Conservation (phyloP, 2,113 vertebrate genomes). For the Dinomys branickii region DNA sequence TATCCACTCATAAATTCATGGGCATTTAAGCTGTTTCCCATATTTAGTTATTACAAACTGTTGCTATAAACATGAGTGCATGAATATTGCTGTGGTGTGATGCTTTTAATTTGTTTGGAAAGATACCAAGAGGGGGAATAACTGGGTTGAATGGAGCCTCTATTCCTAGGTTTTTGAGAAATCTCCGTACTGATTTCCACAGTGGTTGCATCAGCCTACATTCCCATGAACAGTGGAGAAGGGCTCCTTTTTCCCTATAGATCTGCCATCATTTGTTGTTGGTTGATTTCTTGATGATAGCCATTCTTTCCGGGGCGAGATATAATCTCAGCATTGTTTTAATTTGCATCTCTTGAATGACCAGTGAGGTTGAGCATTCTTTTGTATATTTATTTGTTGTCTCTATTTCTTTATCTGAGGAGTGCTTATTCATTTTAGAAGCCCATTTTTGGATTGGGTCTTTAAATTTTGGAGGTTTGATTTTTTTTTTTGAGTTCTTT, state of each 20-base stretch:
- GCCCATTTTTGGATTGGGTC: neutral
- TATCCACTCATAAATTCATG: too few relatives aligned
- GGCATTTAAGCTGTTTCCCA: too few relatives aligned
- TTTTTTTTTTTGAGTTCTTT: neutral
- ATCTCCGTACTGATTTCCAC: neutral
- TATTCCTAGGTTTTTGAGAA: neutral
- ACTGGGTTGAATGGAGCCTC: too few relatives aligned
- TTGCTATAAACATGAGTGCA: too few relatives aligned
- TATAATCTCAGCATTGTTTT: neutral
- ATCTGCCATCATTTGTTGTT: neutral
- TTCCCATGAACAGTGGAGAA: neutral
- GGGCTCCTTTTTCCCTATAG: neutral
- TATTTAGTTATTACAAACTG: too few relatives aligned
- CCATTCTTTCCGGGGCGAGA: neutral
- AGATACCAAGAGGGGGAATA: too few relatives aligned
- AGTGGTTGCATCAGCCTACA: neutral
- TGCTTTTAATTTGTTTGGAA: too few relatives aligned
- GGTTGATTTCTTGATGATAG: neutral
- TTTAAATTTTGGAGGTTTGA: neutral
- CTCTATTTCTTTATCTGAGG: neutral
- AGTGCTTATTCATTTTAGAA: neutral
- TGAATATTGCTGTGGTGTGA: too few relatives aligned
- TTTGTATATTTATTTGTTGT: neutral
- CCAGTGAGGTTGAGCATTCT: neutral
- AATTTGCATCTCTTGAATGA: neutral